A percentile compares a stretch with the other conserved stretches of the same genome.
Conservation (phyloP, 2,113 vertebrate species). For the Sus scrofa region DNA sequence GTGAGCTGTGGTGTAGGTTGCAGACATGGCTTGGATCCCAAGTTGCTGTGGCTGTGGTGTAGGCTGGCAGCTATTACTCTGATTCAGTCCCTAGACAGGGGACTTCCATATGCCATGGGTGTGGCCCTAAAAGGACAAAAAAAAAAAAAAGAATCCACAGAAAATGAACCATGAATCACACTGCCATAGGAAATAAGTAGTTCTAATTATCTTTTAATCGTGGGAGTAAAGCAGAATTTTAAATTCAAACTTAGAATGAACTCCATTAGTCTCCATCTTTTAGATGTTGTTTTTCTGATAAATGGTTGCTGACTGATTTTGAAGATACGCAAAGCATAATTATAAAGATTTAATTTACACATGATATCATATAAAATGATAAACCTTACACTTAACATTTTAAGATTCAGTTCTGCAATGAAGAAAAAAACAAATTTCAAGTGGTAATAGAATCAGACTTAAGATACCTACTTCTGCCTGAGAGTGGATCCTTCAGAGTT, state of each 20-base stretch:
- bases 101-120: too few species aligned
- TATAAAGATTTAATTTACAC: slow-evolving; percentile 47
- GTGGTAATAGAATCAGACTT: neutral
- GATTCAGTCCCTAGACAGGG: too few species aligned
- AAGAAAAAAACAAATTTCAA: slow-evolving; percentile 41
- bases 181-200: neutral
- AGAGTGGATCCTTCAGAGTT: neutral
- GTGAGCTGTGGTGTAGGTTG: too few species aligned
- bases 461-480: neutral
- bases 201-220: neutral
- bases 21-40: too few species aligned
- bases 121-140: too few species aligned
- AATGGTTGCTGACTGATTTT: slow-evolving; percentile 16
- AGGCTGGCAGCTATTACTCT: too few species aligned
- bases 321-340: slow-evolving; percentile 31
- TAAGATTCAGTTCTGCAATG: neutral
- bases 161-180: slow-evolving; percentile 39
- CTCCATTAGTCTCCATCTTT: neutral
- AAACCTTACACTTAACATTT: slow-evolving; percentile 5
- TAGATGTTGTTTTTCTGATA: slow-evolving; percentile 26
- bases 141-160: neutral
- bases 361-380: neutral
- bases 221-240: neutral
- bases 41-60: too few species aligned
- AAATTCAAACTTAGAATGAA: slow-evolving; percentile 40